These are phyloP conservation scores for Halichoerus grypus DNA, from an alignment of 2,113 vertebrate genomes.

Conservation along the genomic window DNA sequence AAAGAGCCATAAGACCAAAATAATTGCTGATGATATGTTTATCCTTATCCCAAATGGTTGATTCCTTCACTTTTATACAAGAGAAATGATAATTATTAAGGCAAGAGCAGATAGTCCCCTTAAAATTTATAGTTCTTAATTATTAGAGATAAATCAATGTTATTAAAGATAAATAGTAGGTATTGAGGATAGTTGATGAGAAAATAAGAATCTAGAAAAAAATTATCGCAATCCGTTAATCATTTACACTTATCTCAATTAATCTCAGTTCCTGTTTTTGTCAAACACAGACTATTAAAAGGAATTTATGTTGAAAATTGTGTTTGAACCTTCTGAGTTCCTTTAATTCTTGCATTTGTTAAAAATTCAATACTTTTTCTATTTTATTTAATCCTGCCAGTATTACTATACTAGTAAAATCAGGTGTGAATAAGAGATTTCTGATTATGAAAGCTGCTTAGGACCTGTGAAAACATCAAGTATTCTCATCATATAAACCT, in stretches of 20 bases:
- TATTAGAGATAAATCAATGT: background rate
- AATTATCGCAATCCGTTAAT: background rate
- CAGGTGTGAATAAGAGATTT: background rate
- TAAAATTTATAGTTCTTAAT: background rate
- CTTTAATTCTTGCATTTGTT: background rate
- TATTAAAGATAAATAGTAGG: background rate
- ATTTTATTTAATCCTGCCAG: background rate
- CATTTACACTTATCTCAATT: background rate
- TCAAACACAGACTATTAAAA: background rate
- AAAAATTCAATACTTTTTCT: background rate
- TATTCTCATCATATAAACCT: background rate
- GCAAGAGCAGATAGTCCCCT: background rate
- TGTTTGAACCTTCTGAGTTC: background rate
- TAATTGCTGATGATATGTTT: background rate
- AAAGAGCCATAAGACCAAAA: background rate
- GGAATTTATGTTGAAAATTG: background rate
- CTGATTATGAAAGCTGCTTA: background rate
- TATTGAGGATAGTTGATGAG: background rate
- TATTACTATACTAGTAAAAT: background rate
- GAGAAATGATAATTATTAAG: background rate
- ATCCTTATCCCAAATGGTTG: background rate
- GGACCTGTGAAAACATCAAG: background rate
- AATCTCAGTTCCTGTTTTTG: background rate
- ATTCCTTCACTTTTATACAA: background rate
- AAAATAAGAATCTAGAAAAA: slow-evolving; percentile 1